phyloP scores from a whole-genome alignment of 1,140 invertebrate species.

The Pogonognathellus flavescens region DNA sequence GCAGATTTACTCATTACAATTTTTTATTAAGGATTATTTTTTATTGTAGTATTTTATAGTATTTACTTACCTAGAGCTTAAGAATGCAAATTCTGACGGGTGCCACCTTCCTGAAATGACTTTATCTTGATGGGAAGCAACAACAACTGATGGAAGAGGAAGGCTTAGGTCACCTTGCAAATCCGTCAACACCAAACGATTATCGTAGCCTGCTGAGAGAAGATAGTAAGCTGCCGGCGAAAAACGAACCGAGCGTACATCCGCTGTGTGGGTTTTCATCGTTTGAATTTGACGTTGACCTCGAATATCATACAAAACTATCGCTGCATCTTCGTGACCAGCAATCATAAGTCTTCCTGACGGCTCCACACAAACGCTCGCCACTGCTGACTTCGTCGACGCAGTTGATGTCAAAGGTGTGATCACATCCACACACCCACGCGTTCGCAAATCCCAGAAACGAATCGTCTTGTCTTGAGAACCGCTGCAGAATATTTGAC shows the following conservation, averaged over 20 bases:
- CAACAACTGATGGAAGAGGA: conserved; percentile 93
- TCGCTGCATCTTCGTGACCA: conserved; percentile 95
- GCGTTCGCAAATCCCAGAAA: conserved; percentile 96
- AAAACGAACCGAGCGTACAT: conserved; percentile 95
- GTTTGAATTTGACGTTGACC: conserved; percentile 92
- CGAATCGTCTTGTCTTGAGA: conserved; percentile 95
- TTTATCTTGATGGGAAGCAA: conserved; percentile 97
- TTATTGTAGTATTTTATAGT: no score
- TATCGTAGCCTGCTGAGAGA: conserved; percentile 98
- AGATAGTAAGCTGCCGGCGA: conserved; percentile 98
- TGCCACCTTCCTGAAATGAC: conserved; percentile 99
- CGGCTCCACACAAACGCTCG: conserved; percentile 95
- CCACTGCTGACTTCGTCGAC: conserved; percentile 82
- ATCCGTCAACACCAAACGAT: conserved; percentile 92
- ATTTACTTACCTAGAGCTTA: no score
- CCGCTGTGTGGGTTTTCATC: conserved; percentile 94
- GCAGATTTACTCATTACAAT: no score
- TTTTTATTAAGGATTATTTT: no score
- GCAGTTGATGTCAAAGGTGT: conserved; percentile 82
- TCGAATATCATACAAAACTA: conserved; percentile 94
- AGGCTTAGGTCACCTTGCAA: conserved; percentile 84
- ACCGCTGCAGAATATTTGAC: conserved; percentile 96
- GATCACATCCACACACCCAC: conserved; percentile 92
- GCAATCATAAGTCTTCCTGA: conserved; percentile 93
- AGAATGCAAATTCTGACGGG: conserved; percentile 95